Conservation (phyloP, 2,888 invertebrate species). For the Escarpia spicata region DNA sequence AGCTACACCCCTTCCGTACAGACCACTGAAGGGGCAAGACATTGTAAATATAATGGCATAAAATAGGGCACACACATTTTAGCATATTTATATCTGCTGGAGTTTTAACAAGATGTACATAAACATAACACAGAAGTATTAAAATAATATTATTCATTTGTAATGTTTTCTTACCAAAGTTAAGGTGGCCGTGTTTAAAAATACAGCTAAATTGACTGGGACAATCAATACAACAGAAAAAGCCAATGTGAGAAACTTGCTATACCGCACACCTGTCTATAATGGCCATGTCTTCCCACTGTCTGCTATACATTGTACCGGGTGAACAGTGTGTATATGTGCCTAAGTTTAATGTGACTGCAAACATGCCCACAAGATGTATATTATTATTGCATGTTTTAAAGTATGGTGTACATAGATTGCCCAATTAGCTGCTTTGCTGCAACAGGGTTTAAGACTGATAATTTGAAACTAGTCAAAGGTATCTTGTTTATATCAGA, state of each 20-base stretch:
- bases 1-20: neutral
- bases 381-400: neutral
- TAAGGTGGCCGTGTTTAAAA: neutral
- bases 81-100: neutral
- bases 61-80: neutral
- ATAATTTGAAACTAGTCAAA: neutral
- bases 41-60: neutral
- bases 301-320: neutral
- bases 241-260: neutral
- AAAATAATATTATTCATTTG: neutral
- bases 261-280: neutral
- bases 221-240: neutral
- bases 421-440: neutral
- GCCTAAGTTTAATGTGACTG: neutral
- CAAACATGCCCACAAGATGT: neutral
- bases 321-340: neutral
- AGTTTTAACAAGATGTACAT: neutral
- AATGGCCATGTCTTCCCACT: neutral
- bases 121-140: neutral
- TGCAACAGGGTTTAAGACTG: neutral
- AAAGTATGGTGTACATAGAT: neutral
- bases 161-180: neutral
- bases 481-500: neutral
- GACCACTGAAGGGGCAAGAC: neutral
- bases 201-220: neutral